These are phyloP conservation scores for Trichoplusia ni DNA, from an alignment of 1,140 invertebrate genomes.

Conservation along the genomic window DNA sequence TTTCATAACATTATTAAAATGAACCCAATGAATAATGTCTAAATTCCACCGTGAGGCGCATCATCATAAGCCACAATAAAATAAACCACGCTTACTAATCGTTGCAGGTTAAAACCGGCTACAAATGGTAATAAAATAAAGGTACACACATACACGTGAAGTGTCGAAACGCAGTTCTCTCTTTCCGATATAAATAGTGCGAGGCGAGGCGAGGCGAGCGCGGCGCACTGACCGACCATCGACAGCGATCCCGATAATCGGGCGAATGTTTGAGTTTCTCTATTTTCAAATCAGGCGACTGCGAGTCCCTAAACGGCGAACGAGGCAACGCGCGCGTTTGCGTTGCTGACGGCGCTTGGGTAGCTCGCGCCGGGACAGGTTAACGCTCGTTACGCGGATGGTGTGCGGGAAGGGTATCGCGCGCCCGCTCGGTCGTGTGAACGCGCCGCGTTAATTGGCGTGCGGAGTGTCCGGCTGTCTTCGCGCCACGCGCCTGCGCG, in stretches of 20 bases:
- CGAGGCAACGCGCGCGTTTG: slow-evolving; percentile 53
- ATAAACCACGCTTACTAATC: slow-evolving; percentile 69
- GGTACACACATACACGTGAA: slow-evolving; percentile 66
- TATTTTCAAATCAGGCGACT: slow-evolving; percentile 73
- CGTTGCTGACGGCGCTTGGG: slow-evolving; percentile 42
- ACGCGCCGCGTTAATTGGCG: slow-evolving; percentile 73
- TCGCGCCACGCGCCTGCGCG: slow-evolving; percentile 65
- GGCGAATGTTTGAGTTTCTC: slow-evolving; percentile 75
- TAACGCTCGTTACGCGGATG: slow-evolving; percentile 44
- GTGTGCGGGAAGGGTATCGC: slow-evolving; percentile 44
- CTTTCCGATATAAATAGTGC: slow-evolving; percentile 78
- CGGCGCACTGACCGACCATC: slow-evolving; percentile 74
- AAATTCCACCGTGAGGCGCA: slow-evolving; percentile 49
- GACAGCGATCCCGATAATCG: slow-evolving; percentile 77
- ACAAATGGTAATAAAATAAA: slow-evolving; percentile 79
- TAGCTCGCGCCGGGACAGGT: slow-evolving; percentile 35
- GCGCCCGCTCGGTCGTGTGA: slow-evolving; percentile 57
- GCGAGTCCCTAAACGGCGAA: slow-evolving; percentile 49
- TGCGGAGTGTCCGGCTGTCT: slow-evolving; percentile 67
- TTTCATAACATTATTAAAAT: neutral
- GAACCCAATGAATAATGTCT: slow-evolving; percentile 36
- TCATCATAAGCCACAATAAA: slow-evolving; percentile 65
- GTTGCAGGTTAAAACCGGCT: slow-evolving; percentile 72
- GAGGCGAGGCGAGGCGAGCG: slow-evolving; percentile 59
- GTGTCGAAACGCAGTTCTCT: slow-evolving; percentile 68